These are phyloP conservation scores for Octonoba sinensis DNA, from an alignment of 2,888 invertebrate species.

Conservation along the genomic window DNA sequence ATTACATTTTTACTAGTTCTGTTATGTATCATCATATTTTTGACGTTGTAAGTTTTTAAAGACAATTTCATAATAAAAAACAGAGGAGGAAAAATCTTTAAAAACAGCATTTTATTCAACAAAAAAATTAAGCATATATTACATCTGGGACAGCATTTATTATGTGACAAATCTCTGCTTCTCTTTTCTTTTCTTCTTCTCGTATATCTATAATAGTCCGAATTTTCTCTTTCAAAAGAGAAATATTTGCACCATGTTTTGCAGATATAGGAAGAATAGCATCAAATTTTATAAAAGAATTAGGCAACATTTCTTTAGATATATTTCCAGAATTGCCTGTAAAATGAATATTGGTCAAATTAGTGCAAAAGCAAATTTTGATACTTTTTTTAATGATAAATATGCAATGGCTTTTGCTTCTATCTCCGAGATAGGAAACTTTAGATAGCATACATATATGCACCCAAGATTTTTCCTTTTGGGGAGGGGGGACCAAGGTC, in stretches of 20 bases:
- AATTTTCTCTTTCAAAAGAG: conserved; percentile 58
- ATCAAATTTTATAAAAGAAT: conserved; percentile 79
- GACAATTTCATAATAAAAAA: no score
- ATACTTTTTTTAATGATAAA: no score
- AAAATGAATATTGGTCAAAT: conserved; percentile 66
- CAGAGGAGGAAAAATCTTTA: neutral
- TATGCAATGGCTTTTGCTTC: no score
- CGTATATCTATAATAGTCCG: conserved; percentile 65
- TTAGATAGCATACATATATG: no score
- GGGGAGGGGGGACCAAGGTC: no score
- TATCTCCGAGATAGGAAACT: no score
- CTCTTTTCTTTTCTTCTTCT: conserved; percentile 31
- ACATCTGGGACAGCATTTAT: conserved; percentile 13
- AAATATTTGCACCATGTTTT: conserved; percentile 54
- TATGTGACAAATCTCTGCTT: neutral
- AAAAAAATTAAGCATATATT: conserved; percentile 36
- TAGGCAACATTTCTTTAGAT: conserved; percentile 79
- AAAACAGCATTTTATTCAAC: neutral
- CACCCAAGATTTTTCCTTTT: no score
- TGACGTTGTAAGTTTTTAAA: no score
- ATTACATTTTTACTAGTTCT: no score
- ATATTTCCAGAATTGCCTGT: conserved; percentile 73
- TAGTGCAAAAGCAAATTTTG: no score
- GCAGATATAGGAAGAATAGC: conserved; percentile 76
- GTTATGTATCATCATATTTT: no score